phyloP scores from a whole-genome alignment of 2,888 invertebrate genomes.

The Byasa hedistus region DNA sequence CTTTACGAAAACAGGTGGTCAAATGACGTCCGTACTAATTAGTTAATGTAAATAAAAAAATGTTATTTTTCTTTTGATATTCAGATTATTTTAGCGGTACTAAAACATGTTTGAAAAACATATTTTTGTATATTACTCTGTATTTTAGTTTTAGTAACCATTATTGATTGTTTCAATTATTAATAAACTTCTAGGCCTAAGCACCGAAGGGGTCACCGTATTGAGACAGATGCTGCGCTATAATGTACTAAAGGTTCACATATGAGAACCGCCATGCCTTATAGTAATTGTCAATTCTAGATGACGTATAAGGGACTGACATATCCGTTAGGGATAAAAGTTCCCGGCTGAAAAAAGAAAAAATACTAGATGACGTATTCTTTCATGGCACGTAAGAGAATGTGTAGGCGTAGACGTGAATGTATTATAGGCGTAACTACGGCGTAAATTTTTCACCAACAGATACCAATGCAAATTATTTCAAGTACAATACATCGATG shows the following conservation, averaged over 20 bases:
- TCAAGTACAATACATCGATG: slow-evolving; percentile 1
- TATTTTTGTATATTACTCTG: slow-evolving; percentile 17
- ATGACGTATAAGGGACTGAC: neutral
- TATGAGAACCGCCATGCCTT: neutral
- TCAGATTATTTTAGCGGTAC: slow-evolving; percentile 1
- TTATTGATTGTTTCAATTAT: neutral
- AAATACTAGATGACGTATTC: too few relatives aligned
- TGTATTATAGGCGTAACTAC: neutral
- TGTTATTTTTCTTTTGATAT: neutral
- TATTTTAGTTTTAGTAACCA: neutral
- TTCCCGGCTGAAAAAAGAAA: too few relatives aligned
- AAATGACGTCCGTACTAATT: slow-evolving; percentile 1
- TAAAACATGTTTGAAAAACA: slow-evolving; percentile 10
- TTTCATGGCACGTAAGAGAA: neutral
- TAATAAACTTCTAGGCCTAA: neutral
- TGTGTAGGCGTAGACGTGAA: neutral
- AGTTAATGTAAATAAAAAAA: slow-evolving; percentile 1
- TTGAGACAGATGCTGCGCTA: neutral
- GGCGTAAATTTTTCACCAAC: neutral
- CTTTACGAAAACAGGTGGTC: slow-evolving; percentile 2
- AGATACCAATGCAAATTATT: neutral
- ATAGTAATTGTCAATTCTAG: neutral
- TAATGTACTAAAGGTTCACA: neutral
- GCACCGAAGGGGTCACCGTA: neutral
- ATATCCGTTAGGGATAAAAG: too few relatives aligned